phyloP scores from a whole-genome alignment of 2,113 vertebrate genomes.

The Rattus rattus region DNA sequence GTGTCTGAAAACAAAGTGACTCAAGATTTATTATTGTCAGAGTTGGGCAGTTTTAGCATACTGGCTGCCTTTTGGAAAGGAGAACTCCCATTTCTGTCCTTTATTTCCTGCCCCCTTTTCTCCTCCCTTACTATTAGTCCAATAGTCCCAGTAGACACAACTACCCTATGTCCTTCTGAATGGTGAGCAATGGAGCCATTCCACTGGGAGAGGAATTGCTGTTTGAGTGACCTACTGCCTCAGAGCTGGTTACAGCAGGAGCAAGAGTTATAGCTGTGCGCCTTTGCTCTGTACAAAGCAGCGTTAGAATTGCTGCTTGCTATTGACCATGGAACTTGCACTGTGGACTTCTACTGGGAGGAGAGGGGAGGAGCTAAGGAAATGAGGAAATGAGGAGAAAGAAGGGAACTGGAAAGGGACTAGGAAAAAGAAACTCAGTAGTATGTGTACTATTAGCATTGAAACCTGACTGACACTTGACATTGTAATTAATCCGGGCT shows the following conservation, averaged over 20 bases:
- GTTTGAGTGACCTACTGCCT: slow-evolving; percentile 84
- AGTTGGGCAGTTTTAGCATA: slow-evolving; percentile 68
- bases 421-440: background rate
- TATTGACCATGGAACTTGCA: slow-evolving; percentile 76
- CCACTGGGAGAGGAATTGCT: slow-evolving; percentile 78
- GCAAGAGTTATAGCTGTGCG: slow-evolving; percentile 80
- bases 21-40: slow-evolving; percentile 85
- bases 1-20: slow-evolving; percentile 85
- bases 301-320: slow-evolving; percentile 79
- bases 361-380: background rate
- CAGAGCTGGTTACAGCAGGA: slow-evolving; percentile 84
- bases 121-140: slow-evolving; percentile 34
- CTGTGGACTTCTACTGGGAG: slow-evolving; percentile 66
- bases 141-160: background rate
- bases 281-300: slow-evolving; percentile 83
- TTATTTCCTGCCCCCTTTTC: background rate
- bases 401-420: background rate
- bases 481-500: slow-evolving; percentile 24
- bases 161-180: slow-evolving; percentile 65
- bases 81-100: background rate
- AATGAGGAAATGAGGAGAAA: slow-evolving; percentile 22
- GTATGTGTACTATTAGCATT: background rate
- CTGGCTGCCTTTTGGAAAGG: slow-evolving; percentile 50
- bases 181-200: slow-evolving; percentile 73
- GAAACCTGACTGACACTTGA: background rate